These are phyloP conservation scores for Phymatocera aterrima DNA, from an alignment of 2,888 invertebrate genomes.

Conservation along the genomic window DNA sequence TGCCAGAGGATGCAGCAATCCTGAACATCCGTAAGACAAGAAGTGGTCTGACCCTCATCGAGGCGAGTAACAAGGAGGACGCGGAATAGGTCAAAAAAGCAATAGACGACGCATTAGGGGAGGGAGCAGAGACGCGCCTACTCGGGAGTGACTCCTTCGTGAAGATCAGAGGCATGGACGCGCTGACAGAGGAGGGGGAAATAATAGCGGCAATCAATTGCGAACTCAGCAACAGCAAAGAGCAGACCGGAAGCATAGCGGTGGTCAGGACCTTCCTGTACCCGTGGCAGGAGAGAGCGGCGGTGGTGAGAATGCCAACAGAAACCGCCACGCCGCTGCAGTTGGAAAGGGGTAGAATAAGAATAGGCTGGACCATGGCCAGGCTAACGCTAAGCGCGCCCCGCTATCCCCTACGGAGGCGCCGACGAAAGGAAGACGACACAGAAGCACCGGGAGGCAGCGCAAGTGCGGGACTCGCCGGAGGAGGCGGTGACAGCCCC, in stretches of 20 bases:
- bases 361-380: background rate
- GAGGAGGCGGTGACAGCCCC: too few species aligned
- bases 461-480: too few species aligned
- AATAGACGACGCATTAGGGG: background rate
- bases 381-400: background rate
- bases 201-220: background rate
- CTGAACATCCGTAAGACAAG: background rate
- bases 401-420: too few species aligned
- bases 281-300: background rate
- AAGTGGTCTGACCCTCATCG: background rate
- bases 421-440: too few species aligned
- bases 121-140: background rate
- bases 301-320: background rate
- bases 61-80: background rate
- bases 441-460: too few species aligned
- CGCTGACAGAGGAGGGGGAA: background rate
- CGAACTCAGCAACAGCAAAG: background rate
- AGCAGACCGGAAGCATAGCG: background rate
- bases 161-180: background rate
- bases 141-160: background rate
- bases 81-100: background rate
- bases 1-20: background rate
- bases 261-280: background rate
- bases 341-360: background rate
- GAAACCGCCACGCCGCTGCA: background rate